A percentile compares a stretch with the other conserved stretches of the same genome.
phyloP scores from a whole-genome alignment of 2,888 invertebrate species.

The Nezara viridula region DNA sequence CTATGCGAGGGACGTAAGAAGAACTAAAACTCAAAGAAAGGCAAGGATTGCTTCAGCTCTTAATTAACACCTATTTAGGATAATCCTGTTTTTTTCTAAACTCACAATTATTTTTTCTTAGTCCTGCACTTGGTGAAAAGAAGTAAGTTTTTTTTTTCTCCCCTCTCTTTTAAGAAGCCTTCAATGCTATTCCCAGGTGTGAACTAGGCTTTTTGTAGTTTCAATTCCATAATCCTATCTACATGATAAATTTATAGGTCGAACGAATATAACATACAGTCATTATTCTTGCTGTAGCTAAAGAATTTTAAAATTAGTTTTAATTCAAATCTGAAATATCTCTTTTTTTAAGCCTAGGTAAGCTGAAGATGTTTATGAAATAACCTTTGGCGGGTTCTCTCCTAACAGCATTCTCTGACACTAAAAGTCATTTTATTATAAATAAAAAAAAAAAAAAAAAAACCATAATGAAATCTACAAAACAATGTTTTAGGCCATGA shows the following conservation, averaged over 20 bases:
- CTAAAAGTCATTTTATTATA: too few species aligned
- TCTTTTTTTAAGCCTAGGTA: too few species aligned
- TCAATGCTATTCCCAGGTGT: background rate
- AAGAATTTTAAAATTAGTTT: too few species aligned
- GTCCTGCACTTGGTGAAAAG: background rate
- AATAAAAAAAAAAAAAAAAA: too few species aligned
- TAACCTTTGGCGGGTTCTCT: too few species aligned
- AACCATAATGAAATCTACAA: too few species aligned
- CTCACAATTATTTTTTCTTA: background rate
- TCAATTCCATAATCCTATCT: background rate
- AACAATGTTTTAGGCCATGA: too few species aligned
- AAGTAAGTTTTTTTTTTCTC: background rate
- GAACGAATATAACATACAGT: too few species aligned
- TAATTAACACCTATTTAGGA: constrained; percentile 38
- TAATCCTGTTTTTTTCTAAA: background rate
- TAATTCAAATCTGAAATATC: too few species aligned
- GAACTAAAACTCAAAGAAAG: background rate
- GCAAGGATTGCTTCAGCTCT: background rate
- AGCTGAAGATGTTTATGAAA: too few species aligned
- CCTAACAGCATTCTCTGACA: too few species aligned
- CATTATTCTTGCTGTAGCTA: too few species aligned
- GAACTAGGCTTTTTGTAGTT: background rate
- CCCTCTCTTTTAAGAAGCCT: background rate
- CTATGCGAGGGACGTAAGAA: background rate
- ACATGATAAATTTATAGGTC: background rate